Conservation (phyloP, 2,113 vertebrate genomes). For the Gasterosteus aculeatus region DNA sequence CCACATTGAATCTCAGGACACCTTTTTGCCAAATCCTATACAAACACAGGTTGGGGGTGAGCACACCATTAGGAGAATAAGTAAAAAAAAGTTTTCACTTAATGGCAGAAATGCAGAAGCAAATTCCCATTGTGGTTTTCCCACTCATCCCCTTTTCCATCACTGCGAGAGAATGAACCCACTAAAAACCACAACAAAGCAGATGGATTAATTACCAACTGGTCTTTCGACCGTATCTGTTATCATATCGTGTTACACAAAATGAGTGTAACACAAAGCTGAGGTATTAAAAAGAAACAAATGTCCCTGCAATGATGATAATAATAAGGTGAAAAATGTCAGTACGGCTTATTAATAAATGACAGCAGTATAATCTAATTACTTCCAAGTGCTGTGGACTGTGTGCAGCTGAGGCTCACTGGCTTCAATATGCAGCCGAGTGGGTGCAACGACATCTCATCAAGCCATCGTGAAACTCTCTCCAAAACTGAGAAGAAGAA, state of each 20-base stretch:
- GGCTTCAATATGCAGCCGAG: background rate
- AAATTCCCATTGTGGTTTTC: background rate
- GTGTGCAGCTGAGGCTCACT: background rate
- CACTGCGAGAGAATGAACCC: background rate
- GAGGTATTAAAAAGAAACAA: background rate
- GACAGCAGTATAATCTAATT: background rate
- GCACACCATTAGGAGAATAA: background rate
- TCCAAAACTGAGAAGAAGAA: constrained; percentile 14
- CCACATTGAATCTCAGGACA: background rate
- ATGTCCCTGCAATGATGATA: constrained; percentile 3
- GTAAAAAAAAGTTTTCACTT: constrained; percentile 1
- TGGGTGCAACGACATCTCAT: constrained; percentile 10
- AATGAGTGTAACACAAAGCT: constrained; percentile 3
- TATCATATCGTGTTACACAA: background rate
- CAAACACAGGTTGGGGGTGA: background rate
- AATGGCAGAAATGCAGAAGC: background rate
- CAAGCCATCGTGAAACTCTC: constrained; percentile 4
- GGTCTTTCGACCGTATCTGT: background rate
- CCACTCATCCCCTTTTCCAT: background rate
- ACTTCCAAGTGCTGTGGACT: background rate
- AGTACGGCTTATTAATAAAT: background rate
- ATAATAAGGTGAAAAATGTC: background rate
- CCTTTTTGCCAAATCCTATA: background rate
- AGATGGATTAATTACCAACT: constrained; percentile 1
- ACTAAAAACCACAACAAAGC: constrained; percentile 1